Base-by-base conservation (phyloP, 2,797 vertebrate species). In the Spinibarbus caldwelli region DNA sequence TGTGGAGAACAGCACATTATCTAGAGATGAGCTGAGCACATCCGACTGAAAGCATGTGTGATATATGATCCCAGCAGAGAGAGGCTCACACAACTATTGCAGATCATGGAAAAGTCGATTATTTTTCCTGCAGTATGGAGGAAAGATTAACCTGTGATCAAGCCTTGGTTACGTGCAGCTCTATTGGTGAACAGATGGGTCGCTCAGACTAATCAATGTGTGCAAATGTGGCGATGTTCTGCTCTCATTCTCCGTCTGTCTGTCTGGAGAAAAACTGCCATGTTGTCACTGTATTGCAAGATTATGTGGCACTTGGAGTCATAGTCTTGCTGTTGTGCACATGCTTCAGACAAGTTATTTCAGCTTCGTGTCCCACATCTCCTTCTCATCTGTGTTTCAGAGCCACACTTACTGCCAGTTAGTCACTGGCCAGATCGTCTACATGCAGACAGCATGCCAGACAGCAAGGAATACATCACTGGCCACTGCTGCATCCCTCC, bases 11-110 rank as follows among this genome's bases (percentile, higher is more conserved):
- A 54, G 14, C 47, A 36, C 66, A 68, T 78, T 71, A 85, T 45
- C 52, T 62, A 6, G 67, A 71, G 52, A 78, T 78, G 83, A 72
- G 76, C 66, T 62, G 83, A 26, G 38, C 29, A 19, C 26, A 4
- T 84, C 73, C 36, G 62, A 84, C 41, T 78, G 5, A 85, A 79
- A 85, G 83, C 83, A 79, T 85, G 83, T 79, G 76, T 64, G 83
- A 80, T 84, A 76, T 70, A 36, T 68, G 86, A 84, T 84, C 43
- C 31, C 14, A 76, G 17, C 47, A 81, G 23, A 75, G 49, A 41
- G 71, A 66, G 29, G 49, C 54, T 78, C 52, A 71, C 38, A 47
- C 26, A 76, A n/a, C 21, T 66, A 31, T 64, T 41, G 14, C 19
- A 59, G 49, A 82, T 64, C 62, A 86, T 64, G 70, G 82, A 87